phyloP scores from a whole-genome alignment of 2,113 vertebrate species.

The Lepisosteus oculatus region DNA sequence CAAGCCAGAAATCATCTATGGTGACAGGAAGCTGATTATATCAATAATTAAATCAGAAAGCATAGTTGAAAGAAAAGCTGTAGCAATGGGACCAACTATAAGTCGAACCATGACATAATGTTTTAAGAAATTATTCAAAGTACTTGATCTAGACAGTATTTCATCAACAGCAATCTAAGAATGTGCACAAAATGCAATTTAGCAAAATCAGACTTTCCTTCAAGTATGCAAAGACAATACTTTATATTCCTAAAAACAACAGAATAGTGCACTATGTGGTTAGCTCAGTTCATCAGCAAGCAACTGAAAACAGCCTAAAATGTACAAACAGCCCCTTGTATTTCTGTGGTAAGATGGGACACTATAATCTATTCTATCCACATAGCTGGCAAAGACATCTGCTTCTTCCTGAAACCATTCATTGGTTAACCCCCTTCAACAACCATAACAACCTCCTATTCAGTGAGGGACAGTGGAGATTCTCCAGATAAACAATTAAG shows the following conservation, averaged over 20 bases:
- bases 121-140: not conserved
- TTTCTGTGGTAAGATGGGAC: conserved; percentile 44
- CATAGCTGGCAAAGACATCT: conserved; percentile 27
- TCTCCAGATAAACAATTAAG: conserved; percentile 5
- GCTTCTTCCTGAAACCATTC: conserved; percentile 43
- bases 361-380: conserved; percentile 37
- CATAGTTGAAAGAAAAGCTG: too few relatives aligned
- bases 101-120: not conserved
- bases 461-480: conserved; percentile 6
- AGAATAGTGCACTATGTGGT: not conserved
- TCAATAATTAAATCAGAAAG: conserved; percentile 13
- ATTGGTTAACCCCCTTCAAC: conserved; percentile 58
- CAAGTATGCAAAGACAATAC: not conserved
- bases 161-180: too few relatives aligned
- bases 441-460: conserved; percentile 51
- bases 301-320: conserved; percentile 25
- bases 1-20: too few relatives aligned
- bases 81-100: too few relatives aligned
- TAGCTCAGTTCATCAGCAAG: not conserved
- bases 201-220: not conserved
- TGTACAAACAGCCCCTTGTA: conserved; percentile 53
- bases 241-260: not conserved
- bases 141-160: too few relatives aligned
- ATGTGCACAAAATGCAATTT: not conserved
- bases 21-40: too few relatives aligned